Evolutionary conservation across 2,113 vertebrate species (phyloP).

Genomic region (Mixornis gularis): DNA sequence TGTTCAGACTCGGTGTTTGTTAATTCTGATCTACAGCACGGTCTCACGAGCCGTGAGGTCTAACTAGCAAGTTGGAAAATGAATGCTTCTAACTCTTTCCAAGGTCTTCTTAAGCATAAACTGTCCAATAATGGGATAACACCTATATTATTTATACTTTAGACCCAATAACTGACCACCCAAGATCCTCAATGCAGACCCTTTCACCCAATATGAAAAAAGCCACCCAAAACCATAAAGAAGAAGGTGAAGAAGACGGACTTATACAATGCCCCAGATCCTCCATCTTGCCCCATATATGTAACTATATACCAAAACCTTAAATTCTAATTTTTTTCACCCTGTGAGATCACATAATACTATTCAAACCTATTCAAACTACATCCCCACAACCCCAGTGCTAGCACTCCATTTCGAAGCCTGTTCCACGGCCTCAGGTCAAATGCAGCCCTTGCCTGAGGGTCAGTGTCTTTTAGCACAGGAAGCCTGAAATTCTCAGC

Average conservation of each 20-base stretch:
- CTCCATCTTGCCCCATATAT: background rate
- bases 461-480: background rate
- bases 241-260: background rate
- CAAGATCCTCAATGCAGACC: background rate
- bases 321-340: background rate
- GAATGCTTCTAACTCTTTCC: background rate
- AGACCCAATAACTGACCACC: background rate
- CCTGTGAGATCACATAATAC: background rate
- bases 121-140: background rate
- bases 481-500: background rate
- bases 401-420: background rate
- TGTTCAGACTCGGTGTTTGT: background rate
- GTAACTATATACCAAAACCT: background rate
- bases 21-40: background rate
- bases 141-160: background rate
- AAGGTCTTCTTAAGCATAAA: background rate
- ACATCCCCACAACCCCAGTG: background rate
- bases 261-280: background rate
- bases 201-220: background rate
- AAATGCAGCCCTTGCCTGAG: background rate
- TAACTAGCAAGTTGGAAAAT: background rate
- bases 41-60: background rate
- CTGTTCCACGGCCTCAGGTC: background rate
- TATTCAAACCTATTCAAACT: background rate
- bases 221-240: background rate